Evolutionary conservation across 1,140 invertebrate genomes (phyloP).

Genomic region (Diorhabda sublineata): DNA sequence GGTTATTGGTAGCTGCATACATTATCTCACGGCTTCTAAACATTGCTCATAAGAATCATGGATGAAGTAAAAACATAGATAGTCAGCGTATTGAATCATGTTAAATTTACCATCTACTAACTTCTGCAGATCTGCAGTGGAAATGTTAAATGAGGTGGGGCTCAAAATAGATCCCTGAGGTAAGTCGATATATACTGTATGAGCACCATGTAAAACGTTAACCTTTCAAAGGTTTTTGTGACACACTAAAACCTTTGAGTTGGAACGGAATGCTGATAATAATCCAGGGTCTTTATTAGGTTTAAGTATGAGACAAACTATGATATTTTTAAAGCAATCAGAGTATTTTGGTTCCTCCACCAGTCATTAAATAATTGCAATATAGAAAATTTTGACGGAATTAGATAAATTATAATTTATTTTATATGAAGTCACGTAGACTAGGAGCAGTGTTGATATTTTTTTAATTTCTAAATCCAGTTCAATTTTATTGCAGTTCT

Average conservation of each 20-base stretch:
- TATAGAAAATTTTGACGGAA: not conserved
- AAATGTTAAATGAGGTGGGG: not conserved
- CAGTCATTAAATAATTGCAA: not conserved
- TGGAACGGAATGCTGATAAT: not conserved
- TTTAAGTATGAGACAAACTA: not conserved
- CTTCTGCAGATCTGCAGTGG: not conserved
- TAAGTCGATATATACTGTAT: not conserved
- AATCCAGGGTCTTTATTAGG: not conserved
- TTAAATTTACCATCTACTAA: not conserved
- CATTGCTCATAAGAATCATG: not conserved
- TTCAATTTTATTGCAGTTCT: not conserved
- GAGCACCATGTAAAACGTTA: not conserved
- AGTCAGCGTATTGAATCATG: not conserved
- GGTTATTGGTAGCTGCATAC: not conserved
- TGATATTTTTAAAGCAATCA: not conserved
- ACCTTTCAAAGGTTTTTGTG: not conserved
- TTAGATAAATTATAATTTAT: not conserved
- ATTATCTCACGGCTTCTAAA: not conserved
- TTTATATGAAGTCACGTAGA: not conserved
- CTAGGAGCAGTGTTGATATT: not conserved
- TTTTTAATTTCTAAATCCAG: not conserved
- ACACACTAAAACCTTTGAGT: not conserved
- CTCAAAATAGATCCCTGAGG: conserved; percentile 6
- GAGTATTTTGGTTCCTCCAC: not conserved
- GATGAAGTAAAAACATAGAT: not conserved